These are phyloP conservation scores for Berghia stephanieae DNA, from an alignment of 1,140 invertebrate genomes.

Conservation along the genomic window DNA sequence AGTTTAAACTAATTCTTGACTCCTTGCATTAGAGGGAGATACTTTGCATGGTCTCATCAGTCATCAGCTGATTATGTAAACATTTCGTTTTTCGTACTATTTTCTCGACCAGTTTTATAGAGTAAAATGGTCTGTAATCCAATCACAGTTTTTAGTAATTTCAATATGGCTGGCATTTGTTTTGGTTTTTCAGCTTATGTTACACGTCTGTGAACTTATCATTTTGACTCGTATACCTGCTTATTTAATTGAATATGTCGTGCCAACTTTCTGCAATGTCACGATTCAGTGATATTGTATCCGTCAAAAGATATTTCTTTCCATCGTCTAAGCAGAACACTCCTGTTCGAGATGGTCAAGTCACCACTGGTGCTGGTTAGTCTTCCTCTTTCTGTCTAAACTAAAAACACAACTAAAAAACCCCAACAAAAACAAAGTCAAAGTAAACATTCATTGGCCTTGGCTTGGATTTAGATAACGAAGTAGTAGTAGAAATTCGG, in stretches of 20 bases:
- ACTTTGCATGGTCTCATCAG: no score
- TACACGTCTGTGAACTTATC: not conserved
- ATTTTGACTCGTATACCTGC: not conserved
- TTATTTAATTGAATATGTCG: slow-evolving; percentile 45
- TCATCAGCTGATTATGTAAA: no score
- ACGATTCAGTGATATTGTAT: slow-evolving; percentile 52
- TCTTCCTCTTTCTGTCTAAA: not conserved
- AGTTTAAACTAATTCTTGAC: no score
- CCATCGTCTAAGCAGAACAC: slow-evolving; percentile 42
- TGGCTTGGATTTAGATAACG: not conserved
- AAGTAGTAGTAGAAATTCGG: no score
- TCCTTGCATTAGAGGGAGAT: no score
- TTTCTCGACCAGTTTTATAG: no score
- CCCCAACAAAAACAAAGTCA: not conserved
- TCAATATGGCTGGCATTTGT: slow-evolving; percentile 26
- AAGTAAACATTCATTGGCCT: not conserved
- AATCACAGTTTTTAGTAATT: no score
- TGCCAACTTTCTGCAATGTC: slow-evolving; percentile 53
- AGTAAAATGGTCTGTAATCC: no score
- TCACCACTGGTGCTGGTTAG: not conserved
- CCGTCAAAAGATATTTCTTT: slow-evolving; percentile 50
- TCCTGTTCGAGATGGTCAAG: slow-evolving; percentile 28
- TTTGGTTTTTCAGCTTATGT: slow-evolving; percentile 10
- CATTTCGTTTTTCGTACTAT: no score
- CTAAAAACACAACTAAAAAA: not conserved